Conservation (phyloP, 2,113 vertebrate genomes). For the Myxocyprinus asiaticus region DNA sequence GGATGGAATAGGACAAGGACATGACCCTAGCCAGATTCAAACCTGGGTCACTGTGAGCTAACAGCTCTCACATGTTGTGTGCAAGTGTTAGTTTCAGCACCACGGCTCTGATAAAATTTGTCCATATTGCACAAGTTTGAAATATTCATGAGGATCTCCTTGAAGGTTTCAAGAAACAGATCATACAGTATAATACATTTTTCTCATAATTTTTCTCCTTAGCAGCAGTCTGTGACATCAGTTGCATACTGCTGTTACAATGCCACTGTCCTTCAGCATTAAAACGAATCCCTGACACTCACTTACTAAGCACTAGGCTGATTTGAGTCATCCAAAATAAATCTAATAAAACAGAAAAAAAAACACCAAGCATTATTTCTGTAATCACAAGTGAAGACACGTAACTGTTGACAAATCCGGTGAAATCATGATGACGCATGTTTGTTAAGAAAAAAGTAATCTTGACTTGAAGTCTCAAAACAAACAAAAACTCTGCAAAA, state of each 20-base stretch:
- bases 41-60: too few relatives aligned
- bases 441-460: background rate
- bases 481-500: conserved; percentile 2
- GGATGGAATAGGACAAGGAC: too few relatives aligned
- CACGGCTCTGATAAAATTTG: too few relatives aligned
- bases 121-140: background rate
- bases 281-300: background rate
- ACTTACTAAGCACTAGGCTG: too few relatives aligned
- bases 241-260: background rate
- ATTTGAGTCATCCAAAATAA: background rate
- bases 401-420: conserved; percentile 13
- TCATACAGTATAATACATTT: background rate
- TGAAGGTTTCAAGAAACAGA: background rate
- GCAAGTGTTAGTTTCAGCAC: too few relatives aligned
- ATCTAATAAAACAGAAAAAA: conserved; percentile 1
- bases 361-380: conserved; percentile 7
- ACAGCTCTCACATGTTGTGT: too few relatives aligned
- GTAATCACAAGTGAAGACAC: background rate
- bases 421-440: conserved; percentile 19
- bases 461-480: background rate
- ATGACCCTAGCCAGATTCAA: too few relatives aligned
- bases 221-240: background rate
- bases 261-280: too few relatives aligned
- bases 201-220: background rate
- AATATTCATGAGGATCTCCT: background rate